Conservation (phyloP, 2,797 vertebrate genomes). For the Megalops cyprinoides region DNA sequence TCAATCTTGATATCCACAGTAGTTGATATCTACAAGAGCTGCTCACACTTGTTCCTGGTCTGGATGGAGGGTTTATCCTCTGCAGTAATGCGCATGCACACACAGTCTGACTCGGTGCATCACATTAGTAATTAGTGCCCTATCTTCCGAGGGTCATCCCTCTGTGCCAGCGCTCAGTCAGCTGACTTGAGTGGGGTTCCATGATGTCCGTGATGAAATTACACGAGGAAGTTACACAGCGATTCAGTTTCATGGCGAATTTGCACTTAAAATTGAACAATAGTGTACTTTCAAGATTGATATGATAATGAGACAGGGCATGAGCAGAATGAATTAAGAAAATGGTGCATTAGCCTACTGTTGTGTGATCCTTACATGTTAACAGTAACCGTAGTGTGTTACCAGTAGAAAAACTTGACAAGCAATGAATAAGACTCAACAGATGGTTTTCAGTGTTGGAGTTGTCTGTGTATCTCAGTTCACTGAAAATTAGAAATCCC, state of each 20-base stretch:
- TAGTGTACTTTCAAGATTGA: background rate
- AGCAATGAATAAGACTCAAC: background rate
- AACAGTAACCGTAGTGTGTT: background rate
- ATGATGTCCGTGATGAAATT: conserved; percentile 1
- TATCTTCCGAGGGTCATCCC: background rate
- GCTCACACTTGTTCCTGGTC: background rate
- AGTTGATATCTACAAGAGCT: too few relatives aligned
- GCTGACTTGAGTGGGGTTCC: background rate
- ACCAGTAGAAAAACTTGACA: background rate
- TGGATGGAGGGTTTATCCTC: background rate
- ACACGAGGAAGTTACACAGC: background rate
- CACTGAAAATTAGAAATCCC: background rate
- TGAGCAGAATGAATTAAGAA: too few relatives aligned
- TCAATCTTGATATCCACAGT: too few relatives aligned
- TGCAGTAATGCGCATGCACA: background rate
- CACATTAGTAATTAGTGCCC: background rate
- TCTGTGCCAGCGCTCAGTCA: background rate
- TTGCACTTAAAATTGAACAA: background rate
- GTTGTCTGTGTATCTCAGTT: background rate
- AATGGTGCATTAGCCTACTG: background rate
- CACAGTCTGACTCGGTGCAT: background rate
- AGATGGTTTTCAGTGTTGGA: background rate
- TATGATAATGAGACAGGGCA: too few relatives aligned
- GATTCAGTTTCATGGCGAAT: background rate
- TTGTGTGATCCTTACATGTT: background rate